Evolutionary conservation across 2,888 invertebrate genomes (phyloP).

Genomic region (Scaptomyza tumidula): DNA sequence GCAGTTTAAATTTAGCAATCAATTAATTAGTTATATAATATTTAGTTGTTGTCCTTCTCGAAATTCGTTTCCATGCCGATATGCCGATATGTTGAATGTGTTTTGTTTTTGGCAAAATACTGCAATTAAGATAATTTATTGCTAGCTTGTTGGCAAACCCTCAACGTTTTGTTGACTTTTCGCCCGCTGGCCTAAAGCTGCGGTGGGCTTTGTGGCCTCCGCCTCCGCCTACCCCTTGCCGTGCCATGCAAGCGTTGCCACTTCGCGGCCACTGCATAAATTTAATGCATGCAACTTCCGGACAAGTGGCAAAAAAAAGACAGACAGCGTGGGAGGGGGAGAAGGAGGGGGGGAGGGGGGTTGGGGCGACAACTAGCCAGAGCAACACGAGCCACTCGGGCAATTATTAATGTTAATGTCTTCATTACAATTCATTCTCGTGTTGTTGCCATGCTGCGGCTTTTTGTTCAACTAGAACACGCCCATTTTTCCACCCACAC

Average conservation of each 20-base stretch:
- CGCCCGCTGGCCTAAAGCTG: neutral
- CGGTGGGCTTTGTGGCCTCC: neutral
- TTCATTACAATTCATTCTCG: conserved; percentile 70
- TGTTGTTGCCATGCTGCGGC: conserved; percentile 35
- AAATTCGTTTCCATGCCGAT: neutral
- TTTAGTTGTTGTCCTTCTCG: neutral
- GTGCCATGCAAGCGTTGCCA: neutral
- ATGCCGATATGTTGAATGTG: neutral
- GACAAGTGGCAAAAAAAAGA: conserved; percentile 9
- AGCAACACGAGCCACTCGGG: conserved; percentile 34
- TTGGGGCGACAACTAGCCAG: neutral
- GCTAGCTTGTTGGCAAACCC: neutral
- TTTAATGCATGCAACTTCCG: conserved; percentile 39
- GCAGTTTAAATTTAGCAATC: too few species aligned
- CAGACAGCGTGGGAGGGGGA: neutral
- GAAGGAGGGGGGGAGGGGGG: neutral
- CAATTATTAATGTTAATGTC: conserved; percentile 77
- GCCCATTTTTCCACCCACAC: conserved; percentile 5
- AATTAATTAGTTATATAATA: too few species aligned
- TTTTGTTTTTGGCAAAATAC: neutral
- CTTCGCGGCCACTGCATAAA: conserved; percentile 29
- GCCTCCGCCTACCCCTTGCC: neutral
- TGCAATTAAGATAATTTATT: neutral
- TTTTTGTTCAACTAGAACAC: conserved; percentile 12
- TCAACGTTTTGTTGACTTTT: neutral